Evolutionary conservation across 1,140 invertebrate genomes (phyloP), one percentile per base, ranked within the genome.

Genomic region (Atopsyche davidsoni): DNA sequence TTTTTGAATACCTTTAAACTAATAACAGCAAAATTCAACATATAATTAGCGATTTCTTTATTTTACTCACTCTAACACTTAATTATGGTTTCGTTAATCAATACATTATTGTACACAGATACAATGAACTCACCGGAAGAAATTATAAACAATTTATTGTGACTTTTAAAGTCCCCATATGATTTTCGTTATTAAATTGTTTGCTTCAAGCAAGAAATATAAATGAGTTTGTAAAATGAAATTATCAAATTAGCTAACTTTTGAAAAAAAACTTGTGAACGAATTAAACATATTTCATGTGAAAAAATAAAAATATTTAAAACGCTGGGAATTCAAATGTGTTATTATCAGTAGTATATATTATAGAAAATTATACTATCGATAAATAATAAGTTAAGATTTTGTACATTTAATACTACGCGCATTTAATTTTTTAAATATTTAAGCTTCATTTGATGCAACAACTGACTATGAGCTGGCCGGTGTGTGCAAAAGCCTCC

Each of bases 291-390:
- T 42, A 38, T 46, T 41, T 49, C 38, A 41, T 49, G 38, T 49
- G 17, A 42, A 41, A 41, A 18, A 21, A 49, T 49, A 41, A 31
- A 38, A 49, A 17, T 17, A 34, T 21, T 46, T 21, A 36, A 21
- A 23, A 35, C 17, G 13, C n/a, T 48, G 46, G 25, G 14, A 40
- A 23, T 25, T 24, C 40, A 18, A 42, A 41, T 49, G 46, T 49
- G 46, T 49, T 49, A 49, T 42, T 49, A 41, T 41, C 28, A 49
- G 39, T 49, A 42, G 46, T 38, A 21, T 41, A 34, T 41, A 49
- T 17, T 41, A 34, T 41, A 49, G 38, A 34, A 16, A 41, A 49
- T 31, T 49, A 34, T 49, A 41, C 38, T 21, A 35, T 19, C 32
- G 16, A 19, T 14, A 19, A 25, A 14, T 22, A 19, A 16, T 22